Base-by-base conservation (phyloP, 2,888 invertebrate species). In the Archips crataeganus region DNA sequence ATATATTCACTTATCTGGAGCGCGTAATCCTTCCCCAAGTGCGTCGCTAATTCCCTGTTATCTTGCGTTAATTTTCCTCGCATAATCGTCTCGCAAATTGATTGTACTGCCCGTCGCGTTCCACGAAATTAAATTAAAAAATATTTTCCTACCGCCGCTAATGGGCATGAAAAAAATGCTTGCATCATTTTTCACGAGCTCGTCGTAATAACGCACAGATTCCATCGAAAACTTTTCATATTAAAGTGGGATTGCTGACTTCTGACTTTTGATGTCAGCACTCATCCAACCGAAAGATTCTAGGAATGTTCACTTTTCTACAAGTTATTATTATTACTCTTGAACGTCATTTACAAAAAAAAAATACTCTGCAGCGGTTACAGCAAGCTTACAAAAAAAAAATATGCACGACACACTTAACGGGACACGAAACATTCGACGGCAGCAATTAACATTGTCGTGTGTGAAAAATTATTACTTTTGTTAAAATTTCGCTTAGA, bases 1-100 rank as follows among this genome's bases (percentile, higher is more conserved):
- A 92, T 92, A 92, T 86, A 90, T 91, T 89, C 86, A 84, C 85
- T 90, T 92, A 92, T 93, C 93, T 89, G 80, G 79, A 80, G 80
- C 81, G 82, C 83, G 83, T 87, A 89, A 89, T 87, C 90, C 88
- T 87, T 87, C 87, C 90, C 88, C 90, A 90, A 91, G 90, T 90
- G 90, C 84, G 82, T 79, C 80, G 84, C 85, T 90, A 90, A 88
- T 87, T 86, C 85, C 79, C 78, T 81, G 87, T 90, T 92, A 92
- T 92, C 93, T 92, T 82, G 81, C 87, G 89, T 89, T 92, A 92
- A 92, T 90, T 90, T 89, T 84, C 82, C 85, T 77, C 84, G 83
- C 79, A 85, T 90, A 90, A 92, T 90, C 84, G 81, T 81, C 78
- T 79, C 78, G 82, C 81, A 89, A 92, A 93, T 90, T 90, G 89